A percentile compares a stretch with the other conserved stretches of the same genome.
These are phyloP conservation scores for Chorisops tibialis DNA, from an alignment of 2,888 invertebrate genomes.

Conservation along the genomic window DNA sequence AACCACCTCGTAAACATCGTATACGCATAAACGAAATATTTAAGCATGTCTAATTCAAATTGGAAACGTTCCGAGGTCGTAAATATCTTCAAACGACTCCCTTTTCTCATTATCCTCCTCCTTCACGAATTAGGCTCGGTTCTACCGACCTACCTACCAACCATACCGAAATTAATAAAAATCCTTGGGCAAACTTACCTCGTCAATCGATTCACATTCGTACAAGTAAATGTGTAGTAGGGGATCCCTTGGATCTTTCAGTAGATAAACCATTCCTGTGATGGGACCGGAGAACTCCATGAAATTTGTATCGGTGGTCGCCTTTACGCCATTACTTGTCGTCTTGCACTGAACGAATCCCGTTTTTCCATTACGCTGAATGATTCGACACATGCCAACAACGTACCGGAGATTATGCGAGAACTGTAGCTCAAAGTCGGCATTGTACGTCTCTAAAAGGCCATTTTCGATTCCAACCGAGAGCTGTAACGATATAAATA, in stretches of 20 bases:
- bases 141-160: too few species aligned
- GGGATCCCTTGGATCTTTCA: slow-evolving; percentile 69
- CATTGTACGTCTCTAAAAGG: slow-evolving; percentile 64
- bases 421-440: slow-evolving; percentile 67
- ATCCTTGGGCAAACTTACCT: slow-evolving; percentile 70
- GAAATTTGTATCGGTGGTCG: slow-evolving; percentile 40
- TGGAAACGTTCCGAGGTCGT: too few species aligned
- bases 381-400: slow-evolving; percentile 53
- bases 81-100: too few species aligned
- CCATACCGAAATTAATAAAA: background rate
- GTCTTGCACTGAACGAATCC: slow-evolving; percentile 47
- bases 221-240: slow-evolving; percentile 72
- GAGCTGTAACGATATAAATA: slow-evolving; percentile 56
- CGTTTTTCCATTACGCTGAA: slow-evolving; percentile 45
- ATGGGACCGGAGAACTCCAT: slow-evolving; percentile 56
- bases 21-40: too few species aligned
- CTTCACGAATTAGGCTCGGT: too few species aligned
- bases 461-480: slow-evolving; percentile 71
- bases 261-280: slow-evolving; percentile 68
- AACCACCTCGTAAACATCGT: too few species aligned
- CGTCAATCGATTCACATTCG: slow-evolving; percentile 61
- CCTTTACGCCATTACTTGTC: slow-evolving; percentile 34
- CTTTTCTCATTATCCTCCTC: too few species aligned
- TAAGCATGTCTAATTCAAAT: too few species aligned
- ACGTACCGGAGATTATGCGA: slow-evolving; percentile 64